phyloP scores from a whole-genome alignment of 2,797 vertebrate species.

The Stomatorhinus walkeri region DNA sequence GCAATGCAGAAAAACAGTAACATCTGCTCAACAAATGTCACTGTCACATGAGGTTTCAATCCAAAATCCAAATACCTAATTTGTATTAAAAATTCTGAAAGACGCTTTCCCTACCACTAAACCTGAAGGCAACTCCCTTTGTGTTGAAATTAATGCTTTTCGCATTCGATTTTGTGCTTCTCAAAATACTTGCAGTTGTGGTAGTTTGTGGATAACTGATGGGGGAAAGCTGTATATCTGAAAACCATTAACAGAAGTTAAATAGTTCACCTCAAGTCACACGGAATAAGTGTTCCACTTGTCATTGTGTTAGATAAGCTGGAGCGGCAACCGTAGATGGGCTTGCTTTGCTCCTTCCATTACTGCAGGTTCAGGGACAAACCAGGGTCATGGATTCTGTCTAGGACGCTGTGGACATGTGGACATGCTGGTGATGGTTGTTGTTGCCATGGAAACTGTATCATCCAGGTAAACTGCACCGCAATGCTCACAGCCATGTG shows the following conservation, averaged over 20 bases:
- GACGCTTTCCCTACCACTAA: background rate
- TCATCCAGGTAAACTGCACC: background rate
- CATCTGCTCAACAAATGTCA: constrained; percentile 41
- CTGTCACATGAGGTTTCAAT: constrained; percentile 27
- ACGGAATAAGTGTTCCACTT: background rate
- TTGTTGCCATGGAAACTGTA: background rate
- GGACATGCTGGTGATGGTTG: background rate
- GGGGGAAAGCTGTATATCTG: background rate
- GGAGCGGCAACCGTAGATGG: background rate
- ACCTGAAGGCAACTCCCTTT: background rate
- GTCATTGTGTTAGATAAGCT: background rate
- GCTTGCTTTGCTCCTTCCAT: background rate
- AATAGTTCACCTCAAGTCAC: background rate
- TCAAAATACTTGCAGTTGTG: background rate
- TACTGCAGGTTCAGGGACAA: background rate
- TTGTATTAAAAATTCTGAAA: background rate
- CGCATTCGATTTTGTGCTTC: background rate
- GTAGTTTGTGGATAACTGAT: background rate
- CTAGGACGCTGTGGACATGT: background rate
- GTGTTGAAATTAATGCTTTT: background rate
- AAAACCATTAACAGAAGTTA: background rate
- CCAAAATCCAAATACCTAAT: background rate
- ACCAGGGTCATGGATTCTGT: background rate
- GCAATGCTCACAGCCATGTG: background rate
- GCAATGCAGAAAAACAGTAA: constrained; percentile 38